Evolutionary conservation across 2,113 vertebrate species (phyloP), one percentile per base, ranked within the genome.

Genomic region (Bubo blakistoni): DNA sequence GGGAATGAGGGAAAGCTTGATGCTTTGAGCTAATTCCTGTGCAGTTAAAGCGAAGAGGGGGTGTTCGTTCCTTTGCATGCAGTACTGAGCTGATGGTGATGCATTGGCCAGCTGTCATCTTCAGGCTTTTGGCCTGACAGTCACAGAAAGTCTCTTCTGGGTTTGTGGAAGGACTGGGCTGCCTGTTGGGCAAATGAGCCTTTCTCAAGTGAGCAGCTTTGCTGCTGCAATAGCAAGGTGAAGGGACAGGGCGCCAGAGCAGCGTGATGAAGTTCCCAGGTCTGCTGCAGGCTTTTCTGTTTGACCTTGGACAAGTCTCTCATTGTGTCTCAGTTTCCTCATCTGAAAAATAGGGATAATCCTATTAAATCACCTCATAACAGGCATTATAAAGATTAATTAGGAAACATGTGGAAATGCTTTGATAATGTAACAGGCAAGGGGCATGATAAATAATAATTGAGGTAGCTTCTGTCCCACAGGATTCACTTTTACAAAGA

Each of bases 261-360:
- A 29, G n/a, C 1, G 0, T 10, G n/a, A 51, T 65, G 57, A 13
- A 49, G 21, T 40, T 71, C 52, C 13, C 4, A n/a, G 77, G 16
- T 67, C 63, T 84, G 54, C 72, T 61, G 36, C 57, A 65, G 40
- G 86, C 72, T 89, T 92, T 69, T 73, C 46, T 94, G 22, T 27
- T 78, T 85, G 73, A 72, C 86, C 52, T 91, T 58, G 73, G 81
- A n/a, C 66, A 82, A 42, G 29, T 59, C 40, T 83, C 83, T 80
- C 62, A 36, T 25, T 84, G 66, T 85, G 57, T 70, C 90, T 94
- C 66, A 26, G 58, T 80, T 85, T 95, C 89, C 90, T 94, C 42
- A 6, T 94, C 38, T 86, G 72, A 92, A 81, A 94, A 96, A 86
- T 4, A 38, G 58, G 52, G 40, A 76, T 94, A 94, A 96, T 95